Base-by-base conservation (phyloP, 2,113 vertebrate genomes). In the Catharus minimus region DNA sequence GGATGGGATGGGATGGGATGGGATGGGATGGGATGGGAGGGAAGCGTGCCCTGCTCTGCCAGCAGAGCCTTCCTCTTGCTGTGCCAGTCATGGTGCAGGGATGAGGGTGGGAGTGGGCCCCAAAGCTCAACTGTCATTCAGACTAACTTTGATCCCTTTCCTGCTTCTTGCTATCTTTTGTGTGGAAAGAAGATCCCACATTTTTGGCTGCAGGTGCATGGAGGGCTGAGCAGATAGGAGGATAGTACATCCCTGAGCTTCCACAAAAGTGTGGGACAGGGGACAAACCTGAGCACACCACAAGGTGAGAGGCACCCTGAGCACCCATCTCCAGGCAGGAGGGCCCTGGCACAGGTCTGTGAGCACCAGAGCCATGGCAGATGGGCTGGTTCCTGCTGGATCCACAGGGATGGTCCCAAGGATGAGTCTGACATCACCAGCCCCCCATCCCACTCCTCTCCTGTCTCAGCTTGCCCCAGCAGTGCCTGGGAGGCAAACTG, bases 331-430 rank as follows among this genome's bases (percentile, higher is more conserved):
- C 24, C 3, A 3, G 2, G 49, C 44, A 52, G 36, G 24, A n/a
- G 14, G 47, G 49, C 21, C 36, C 10, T 9, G 39, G 41, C 49
- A 52, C 52, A 4, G 12, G 8, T 30, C 76, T 50, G 3, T 0
- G 2, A 43, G 41, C 0, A 1, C 58, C 2, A 3, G 39, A 38
- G 38, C 6, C 0, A 0, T 27, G 55, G 56, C 33, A 62, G 28
- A 19, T 2, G 4, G 23, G 21, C 55, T 68, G 43, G 26, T 9
- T 73, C 36, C 28, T 4, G 7, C 15, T 49, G 39, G 23, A 33
- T 52, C 52, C 0, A 0, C 30, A 11, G 0, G 1, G 44, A 64
- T 0, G 2, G 41, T 21, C 44, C 30, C 2, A 1, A 26, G 1
- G 7, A 43, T 0, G 7, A 39, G 18, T 43, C 20, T 49, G 13